Conservation (phyloP, 2,888 invertebrate genomes). For the Quadroppia sp. region DNA sequence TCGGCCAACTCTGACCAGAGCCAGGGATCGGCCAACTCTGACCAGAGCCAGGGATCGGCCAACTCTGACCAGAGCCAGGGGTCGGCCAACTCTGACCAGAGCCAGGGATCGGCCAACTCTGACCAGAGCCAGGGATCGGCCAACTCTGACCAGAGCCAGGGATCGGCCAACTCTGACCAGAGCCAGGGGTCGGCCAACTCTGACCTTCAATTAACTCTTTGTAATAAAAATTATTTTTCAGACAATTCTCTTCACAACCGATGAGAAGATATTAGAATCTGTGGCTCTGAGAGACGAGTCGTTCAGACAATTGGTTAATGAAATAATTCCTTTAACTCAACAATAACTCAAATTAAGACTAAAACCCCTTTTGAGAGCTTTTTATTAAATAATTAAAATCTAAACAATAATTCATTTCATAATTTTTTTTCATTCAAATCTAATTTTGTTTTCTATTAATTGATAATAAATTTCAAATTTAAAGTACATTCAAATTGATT, state of each 20-base stretch:
- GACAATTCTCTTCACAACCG: constrained; percentile 79
- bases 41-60: too few species aligned
- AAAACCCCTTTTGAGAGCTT: not conserved
- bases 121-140: too few species aligned
- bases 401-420: not conserved
- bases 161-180: not conserved
- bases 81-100: too few species aligned
- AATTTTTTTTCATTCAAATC: not conserved
- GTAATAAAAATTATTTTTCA: constrained; percentile 53
- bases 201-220: not conserved
- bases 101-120: too few species aligned
- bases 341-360: not conserved
- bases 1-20: too few species aligned
- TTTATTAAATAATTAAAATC: not conserved
- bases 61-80: too few species aligned
- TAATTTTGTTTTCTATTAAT: too few species aligned
- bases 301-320: constrained; percentile 42
- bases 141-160: too few species aligned
- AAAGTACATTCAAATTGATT: too few species aligned
- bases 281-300: constrained; percentile 56
- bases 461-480: too few species aligned
- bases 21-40: too few species aligned
- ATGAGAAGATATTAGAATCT: constrained; percentile 66
- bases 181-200: not conserved
- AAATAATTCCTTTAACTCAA: constrained; percentile 28